These are phyloP conservation scores for Platygyra sinensis DNA, from an alignment of 64 coral and sea anemone species.

Conservation along the genomic window DNA sequence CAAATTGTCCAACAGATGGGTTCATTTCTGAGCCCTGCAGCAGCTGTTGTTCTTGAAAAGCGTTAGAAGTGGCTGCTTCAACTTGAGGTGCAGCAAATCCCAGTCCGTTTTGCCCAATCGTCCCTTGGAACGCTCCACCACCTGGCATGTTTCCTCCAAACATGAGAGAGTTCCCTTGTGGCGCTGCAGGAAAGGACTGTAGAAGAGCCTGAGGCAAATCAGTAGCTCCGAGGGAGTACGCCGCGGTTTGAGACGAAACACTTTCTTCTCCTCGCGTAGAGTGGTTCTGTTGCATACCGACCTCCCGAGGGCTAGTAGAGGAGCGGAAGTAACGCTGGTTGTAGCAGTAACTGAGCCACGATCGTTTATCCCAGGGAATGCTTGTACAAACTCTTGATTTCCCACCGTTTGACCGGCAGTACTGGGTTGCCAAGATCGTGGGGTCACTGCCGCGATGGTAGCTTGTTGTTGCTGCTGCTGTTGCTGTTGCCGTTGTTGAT, in stretches of 20 bases:
- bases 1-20: background rate
- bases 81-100: slow-evolving; percentile 12
- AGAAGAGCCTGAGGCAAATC: background rate
- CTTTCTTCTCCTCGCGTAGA: background rate
- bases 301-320: background rate
- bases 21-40: slow-evolving; percentile 24
- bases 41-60: background rate
- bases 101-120: background rate
- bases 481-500: background rate
- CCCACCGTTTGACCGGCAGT: background rate
- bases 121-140: background rate
- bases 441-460: background rate
- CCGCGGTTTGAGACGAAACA: background rate
- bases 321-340: background rate
- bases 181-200: background rate
- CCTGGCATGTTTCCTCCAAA: background rate
- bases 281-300: background rate
- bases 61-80: background rate
- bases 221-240: background rate
- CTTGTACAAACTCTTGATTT: slow-evolving; percentile 17
- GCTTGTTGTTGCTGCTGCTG: slow-evolving; percentile 21
- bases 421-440: background rate
- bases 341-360: background rate
- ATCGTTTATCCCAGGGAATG: background rate
- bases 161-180: background rate